Evolutionary conservation across 2,113 vertebrate species (phyloP), one percentile per base, ranked within the genome.

Genomic region (Limnothrissa miodon): DNA sequence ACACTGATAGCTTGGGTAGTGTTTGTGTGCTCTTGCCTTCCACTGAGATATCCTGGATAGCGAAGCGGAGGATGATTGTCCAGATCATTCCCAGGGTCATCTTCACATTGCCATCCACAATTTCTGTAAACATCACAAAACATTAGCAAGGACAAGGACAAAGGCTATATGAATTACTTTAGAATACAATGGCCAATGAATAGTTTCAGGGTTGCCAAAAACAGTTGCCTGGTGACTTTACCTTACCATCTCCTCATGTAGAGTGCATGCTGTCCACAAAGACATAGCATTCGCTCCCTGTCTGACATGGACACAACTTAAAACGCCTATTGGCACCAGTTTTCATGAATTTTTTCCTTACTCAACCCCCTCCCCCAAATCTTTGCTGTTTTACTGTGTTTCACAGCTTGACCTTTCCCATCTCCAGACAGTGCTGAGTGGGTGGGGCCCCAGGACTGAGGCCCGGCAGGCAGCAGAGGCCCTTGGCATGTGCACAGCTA

Each of bases 1-100:
- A 15, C 1, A 80, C 4, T 0, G 78, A 4, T 5, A 39, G n/a
- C 51, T 56, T 6, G 15, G 48, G 48, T 19, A 42, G 42, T 42
- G 6, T 6, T 2, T 42, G 6, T 42, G 23, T 5, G 4, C 6
- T 29, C 89, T 90, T 80, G 97, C 97, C 97, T 93, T 99, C 98
- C 87, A 99, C 97, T 0, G 98, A 99, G 93, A 99, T 99, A 89
- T 99, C 98, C 93, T 99, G 98, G 88, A 99, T 99, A 87, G 97
- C 98, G 0, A 99, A 99, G 46, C 98, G 90, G 4, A 99, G 96
- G 92, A 99, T 99, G 89, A 99, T 99, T 74, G 98, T 99, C 98
- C 97, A 99, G 91, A 99, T 99, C 98, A 99, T 99, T 1, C 98
- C 98, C 82, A 99, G 93, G 0, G 98, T 99, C 98, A 99, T 99